These are phyloP conservation scores for Simalia tracyae DNA, from an alignment of 2,797 vertebrate genomes.

Conservation along the genomic window DNA sequence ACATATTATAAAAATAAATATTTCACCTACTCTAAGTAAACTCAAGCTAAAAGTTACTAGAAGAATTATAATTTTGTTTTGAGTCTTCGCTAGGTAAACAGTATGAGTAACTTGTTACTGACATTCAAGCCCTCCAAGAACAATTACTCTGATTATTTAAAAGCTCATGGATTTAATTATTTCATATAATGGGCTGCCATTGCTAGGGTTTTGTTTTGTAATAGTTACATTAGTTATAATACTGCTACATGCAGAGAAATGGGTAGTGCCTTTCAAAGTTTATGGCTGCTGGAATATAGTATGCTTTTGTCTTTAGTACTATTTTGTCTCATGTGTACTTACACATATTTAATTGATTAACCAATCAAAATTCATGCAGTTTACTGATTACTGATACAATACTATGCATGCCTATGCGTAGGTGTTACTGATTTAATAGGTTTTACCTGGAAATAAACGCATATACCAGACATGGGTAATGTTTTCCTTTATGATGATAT, in stretches of 20 bases:
- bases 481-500: background rate
- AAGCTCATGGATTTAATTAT: background rate
- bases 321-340: background rate
- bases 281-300: background rate
- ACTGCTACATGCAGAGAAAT: background rate
- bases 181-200: background rate
- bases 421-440: background rate
- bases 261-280: background rate
- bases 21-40: background rate
- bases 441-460: background rate
- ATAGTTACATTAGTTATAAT: background rate
- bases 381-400: background rate
- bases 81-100: background rate
- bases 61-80: background rate
- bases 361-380: background rate
- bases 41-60: background rate
- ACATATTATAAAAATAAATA: background rate
- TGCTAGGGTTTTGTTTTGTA: background rate
- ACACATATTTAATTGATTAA: background rate
- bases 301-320: background rate
- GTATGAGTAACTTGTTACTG: background rate
- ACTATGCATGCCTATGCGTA: background rate
- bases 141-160: background rate
- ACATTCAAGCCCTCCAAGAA: background rate
- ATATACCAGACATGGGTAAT: background rate